Evolutionary conservation across 92 coral and sea anemone species (phyloP).

Genomic region (Zoanthus solanderi): DNA sequence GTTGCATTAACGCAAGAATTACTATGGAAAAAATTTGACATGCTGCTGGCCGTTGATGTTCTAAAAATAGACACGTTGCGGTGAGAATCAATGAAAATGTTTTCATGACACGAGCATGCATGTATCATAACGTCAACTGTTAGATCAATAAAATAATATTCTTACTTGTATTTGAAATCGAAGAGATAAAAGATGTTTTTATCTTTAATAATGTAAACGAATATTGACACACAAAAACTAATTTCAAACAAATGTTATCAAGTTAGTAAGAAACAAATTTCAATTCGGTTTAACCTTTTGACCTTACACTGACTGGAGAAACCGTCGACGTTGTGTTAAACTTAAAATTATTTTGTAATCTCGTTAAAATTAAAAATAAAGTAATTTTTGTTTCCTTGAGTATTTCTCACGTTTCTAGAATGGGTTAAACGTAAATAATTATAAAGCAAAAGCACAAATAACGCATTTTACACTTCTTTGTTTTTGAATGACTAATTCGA

Average conservation of each 20-base stretch:
- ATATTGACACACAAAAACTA: not conserved
- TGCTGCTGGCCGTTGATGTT: not conserved
- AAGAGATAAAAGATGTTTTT: slow-evolving; percentile 11
- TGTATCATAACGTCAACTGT: not conserved
- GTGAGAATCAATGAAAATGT: not conserved
- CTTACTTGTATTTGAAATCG: slow-evolving; percentile 2
- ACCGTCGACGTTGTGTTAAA: not conserved
- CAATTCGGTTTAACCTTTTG: not conserved
- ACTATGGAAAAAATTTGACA: not conserved
- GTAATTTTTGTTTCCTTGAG: too few species aligned
- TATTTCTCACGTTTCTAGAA: too few species aligned
- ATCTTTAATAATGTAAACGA: not conserved
- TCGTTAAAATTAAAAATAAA: too few species aligned
- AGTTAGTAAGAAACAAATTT: not conserved
- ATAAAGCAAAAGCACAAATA: slow-evolving; percentile 24
- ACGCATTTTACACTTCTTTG: slow-evolving; percentile 1
- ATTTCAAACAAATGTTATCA: slow-evolving; percentile 3
- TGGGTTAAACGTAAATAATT: not conserved
- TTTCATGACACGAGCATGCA: not conserved
- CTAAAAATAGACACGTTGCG: not conserved
- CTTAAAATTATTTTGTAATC: too few species aligned
- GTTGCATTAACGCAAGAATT: not conserved
- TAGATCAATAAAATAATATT: slow-evolving; percentile 5
- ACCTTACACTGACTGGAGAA: slow-evolving; percentile 2
- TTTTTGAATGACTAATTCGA: not conserved